These are phyloP conservation scores for Microplitis mediator DNA, from an alignment of 1,140 invertebrate genomes.

Conservation along the genomic window DNA sequence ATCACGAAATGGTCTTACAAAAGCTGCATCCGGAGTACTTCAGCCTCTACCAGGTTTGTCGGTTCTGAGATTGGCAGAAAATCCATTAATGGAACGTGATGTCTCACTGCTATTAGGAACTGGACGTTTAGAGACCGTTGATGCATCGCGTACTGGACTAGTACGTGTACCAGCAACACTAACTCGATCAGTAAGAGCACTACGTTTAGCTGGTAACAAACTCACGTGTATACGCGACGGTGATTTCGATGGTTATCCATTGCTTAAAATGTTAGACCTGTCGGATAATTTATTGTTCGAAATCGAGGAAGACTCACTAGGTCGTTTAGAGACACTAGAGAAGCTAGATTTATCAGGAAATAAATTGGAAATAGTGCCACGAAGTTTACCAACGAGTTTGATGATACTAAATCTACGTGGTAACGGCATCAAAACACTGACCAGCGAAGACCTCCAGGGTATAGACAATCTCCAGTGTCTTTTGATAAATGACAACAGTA, in stretches of 20 bases:
- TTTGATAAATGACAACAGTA: conserved; percentile 71
- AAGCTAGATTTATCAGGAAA: conserved; percentile 83
- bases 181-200: conserved; percentile 80
- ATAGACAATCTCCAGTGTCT: conserved; percentile 74
- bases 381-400: conserved; percentile 70
- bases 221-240: conserved; percentile 76
- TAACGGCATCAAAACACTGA: conserved; percentile 72
- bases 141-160: conserved; percentile 81
- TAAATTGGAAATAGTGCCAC: conserved; percentile 69
- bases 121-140: conserved; percentile 77
- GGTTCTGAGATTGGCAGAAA: conserved; percentile 76
- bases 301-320: conserved; percentile 86
- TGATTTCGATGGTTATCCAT: conserved; percentile 88
- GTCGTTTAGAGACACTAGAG: conserved; percentile 78
- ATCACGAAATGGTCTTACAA: conserved; percentile 75
- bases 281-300: conserved; percentile 76
- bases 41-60: conserved; percentile 77
- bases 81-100: conserved; percentile 69
- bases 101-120: conserved; percentile 71
- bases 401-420: conserved; percentile 68
- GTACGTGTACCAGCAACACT: conserved; percentile 80
- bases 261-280: conserved; percentile 80
- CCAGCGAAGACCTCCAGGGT: conserved; percentile 71
- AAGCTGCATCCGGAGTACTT: conserved; percentile 74
- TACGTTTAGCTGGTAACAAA: conserved; percentile 79